Base-by-base conservation (phyloP, 2,113 vertebrate species). In the Melanerpes formicivorus region DNA sequence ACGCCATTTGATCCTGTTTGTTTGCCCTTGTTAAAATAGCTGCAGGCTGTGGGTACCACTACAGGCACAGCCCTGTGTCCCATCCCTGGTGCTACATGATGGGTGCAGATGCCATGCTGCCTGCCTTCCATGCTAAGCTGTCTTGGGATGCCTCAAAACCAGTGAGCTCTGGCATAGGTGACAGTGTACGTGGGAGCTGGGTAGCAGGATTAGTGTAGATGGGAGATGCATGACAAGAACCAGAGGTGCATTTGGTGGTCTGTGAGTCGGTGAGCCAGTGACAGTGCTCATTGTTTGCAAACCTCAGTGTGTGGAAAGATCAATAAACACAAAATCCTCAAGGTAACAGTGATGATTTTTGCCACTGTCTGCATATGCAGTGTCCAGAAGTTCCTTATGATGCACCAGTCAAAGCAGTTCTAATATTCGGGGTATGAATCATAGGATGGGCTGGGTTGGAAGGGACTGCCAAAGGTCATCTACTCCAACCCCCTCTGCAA, bases 1-100 rank as follows among this genome's bases (percentile, higher is more conserved):
- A 29, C 1, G 3, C 10, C 5, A 3, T 55, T 76, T 84, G 58
- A 76, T 80, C 58, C 70, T 26, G 18, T 69, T 78, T 42, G 22
- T 70, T 64, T 83, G 8, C 10, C n/a, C 52, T 78, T 62, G 60
- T 11, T 16, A 59, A 52, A 67, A 78, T 9, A 63, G 5, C 73
- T 70, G 73, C 25, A 44, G 25, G 32, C 55, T 54, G 55, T 3
- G 14, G 30, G 60, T 88, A 19, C 55, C 0, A 1, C 56, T 73
- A 60, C 19, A 21, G 0, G 0, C 42, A 30, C 70, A 90, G 62
- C 48, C 32, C 54, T 6, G 7, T 2, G 4, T 56, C 37, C 62
- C 62, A 10, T 32, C 26, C 52, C 54, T 67, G 74, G 1, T 63
- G 60, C 77, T 11, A 0, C 6, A 0, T 3, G 8, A 18, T 52